phyloP scores from a whole-genome alignment of 2,888 invertebrate genomes.

The Agrilus mali region DNA sequence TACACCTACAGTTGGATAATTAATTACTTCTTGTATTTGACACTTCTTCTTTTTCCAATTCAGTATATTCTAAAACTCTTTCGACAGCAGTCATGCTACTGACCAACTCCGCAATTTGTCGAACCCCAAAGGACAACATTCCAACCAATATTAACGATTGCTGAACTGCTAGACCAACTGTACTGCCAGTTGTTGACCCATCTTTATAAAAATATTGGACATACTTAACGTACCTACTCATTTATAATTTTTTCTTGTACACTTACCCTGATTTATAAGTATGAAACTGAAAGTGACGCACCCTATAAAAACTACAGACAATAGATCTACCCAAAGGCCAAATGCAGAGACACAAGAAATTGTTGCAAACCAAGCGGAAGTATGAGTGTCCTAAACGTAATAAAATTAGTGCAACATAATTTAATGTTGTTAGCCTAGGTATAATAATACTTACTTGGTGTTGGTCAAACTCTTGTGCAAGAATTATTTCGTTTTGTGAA shows the following conservation, averaged over 20 bases:
- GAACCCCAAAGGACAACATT: slow-evolving; percentile 43
- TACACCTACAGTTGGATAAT: background rate
- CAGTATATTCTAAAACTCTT: slow-evolving; percentile 44
- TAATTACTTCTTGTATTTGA: background rate
- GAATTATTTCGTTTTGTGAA: slow-evolving; percentile 46
- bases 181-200: slow-evolving; percentile 23
- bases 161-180: slow-evolving; percentile 37
- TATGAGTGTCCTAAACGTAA: slow-evolving; percentile 54
- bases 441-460: slow-evolving; percentile 36
- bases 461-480: slow-evolving; percentile 44
- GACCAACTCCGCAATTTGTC: slow-evolving; percentile 48
- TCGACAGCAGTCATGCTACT: slow-evolving; percentile 47
- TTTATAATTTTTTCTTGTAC: background rate
- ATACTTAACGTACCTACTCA: background rate
- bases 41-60: slow-evolving; percentile 28
- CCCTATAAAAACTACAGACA: slow-evolving; percentile 54
- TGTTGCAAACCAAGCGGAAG: slow-evolving; percentile 56
- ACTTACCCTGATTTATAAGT: slow-evolving; percentile 44
- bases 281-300: slow-evolving; percentile 52
- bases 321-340: slow-evolving; percentile 60
- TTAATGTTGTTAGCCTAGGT: no score
- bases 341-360: slow-evolving; percentile 53
- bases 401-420: background rate
- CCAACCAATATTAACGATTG: slow-evolving; percentile 33
- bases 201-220: slow-evolving; percentile 1